Conservation (phyloP, 2,888 invertebrate species). For the Stenodema calcarata region DNA sequence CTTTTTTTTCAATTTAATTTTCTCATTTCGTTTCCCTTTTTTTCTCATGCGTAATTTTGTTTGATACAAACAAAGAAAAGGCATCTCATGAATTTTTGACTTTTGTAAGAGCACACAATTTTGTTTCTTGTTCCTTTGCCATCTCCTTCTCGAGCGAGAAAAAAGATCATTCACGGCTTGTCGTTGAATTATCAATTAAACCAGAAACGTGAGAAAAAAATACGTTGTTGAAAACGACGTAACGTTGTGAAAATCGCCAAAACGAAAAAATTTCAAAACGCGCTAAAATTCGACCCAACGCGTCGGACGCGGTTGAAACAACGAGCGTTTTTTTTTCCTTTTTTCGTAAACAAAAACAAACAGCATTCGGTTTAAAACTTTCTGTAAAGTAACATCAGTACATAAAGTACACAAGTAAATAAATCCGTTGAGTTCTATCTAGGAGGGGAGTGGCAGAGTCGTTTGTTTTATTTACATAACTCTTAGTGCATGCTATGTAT, state of each 20-base stretch:
- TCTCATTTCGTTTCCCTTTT: slow-evolving; percentile 4
- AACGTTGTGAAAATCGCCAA: background rate
- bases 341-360: no score
- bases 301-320: background rate
- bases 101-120: slow-evolving; percentile 36
- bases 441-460: slow-evolving; percentile 41
- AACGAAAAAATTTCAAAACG: background rate
- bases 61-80: background rate
- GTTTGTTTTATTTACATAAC: slow-evolving; percentile 34
- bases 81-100: slow-evolving; percentile 18
- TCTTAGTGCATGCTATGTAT: slow-evolving; percentile 37
- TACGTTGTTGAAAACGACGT: background rate
- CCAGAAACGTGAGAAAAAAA: background rate
- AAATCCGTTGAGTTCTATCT: background rate
- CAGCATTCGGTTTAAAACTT: background rate
- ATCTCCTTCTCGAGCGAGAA: slow-evolving; percentile 40
- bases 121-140: slow-evolving; percentile 31
- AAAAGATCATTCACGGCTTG: background rate
- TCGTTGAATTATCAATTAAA: background rate
- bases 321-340: no score
- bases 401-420: no score
- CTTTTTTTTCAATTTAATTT: slow-evolving; percentile 12
- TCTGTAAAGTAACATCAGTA: background rate
- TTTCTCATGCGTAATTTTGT: slow-evolving; percentile 9
- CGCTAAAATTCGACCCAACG: background rate